Percentiles rank a stretch among this genome's conserved stretches.
Evolutionary conservation across 2,113 vertebrate genomes (phyloP).

Genomic region (Callionymus lyra): DNA sequence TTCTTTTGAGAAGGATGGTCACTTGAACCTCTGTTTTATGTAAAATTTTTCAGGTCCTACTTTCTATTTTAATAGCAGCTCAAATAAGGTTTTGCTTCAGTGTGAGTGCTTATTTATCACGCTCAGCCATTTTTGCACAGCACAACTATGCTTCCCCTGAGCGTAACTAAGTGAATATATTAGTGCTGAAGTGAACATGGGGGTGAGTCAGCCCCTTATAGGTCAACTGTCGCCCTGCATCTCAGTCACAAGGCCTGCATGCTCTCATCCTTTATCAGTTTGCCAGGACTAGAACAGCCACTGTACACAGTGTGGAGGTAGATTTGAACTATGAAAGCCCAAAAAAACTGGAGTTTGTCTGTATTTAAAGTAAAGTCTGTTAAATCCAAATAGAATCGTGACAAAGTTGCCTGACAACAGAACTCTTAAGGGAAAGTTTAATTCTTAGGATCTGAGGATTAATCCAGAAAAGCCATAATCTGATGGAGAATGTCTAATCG

Average conservation of each 20-base stretch:
- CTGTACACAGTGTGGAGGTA: no score
- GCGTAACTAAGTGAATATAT: constrained; percentile 63
- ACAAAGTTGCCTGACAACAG: no score
- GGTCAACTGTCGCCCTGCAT: constrained; percentile 69
- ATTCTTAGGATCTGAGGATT: no score
- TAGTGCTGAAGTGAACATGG: constrained; percentile 57
- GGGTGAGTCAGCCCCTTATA: constrained; percentile 67
- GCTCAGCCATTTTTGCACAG: constrained; percentile 23
- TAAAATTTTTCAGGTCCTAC: no score
- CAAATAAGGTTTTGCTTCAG: constrained; percentile 6
- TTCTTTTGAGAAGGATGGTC: constrained; percentile 8
- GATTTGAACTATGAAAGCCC: no score
- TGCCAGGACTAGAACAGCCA: no score
- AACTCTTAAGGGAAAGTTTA: no score
- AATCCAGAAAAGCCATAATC: constrained; percentile 59
- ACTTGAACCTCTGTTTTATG: constrained; percentile 21
- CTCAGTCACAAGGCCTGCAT: constrained; percentile 51
- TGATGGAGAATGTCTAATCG: constrained; percentile 71
- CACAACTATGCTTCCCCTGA: constrained; percentile 41
- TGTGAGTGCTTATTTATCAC: constrained; percentile 4
- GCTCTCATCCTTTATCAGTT: no score
- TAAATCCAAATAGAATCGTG: no score
- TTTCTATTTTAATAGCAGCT: neutral
- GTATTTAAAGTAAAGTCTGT: no score
- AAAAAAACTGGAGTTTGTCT: no score